These are phyloP conservation scores for Hylia prasina DNA, from an alignment of 2,113 vertebrate species.

Conservation along the genomic window DNA sequence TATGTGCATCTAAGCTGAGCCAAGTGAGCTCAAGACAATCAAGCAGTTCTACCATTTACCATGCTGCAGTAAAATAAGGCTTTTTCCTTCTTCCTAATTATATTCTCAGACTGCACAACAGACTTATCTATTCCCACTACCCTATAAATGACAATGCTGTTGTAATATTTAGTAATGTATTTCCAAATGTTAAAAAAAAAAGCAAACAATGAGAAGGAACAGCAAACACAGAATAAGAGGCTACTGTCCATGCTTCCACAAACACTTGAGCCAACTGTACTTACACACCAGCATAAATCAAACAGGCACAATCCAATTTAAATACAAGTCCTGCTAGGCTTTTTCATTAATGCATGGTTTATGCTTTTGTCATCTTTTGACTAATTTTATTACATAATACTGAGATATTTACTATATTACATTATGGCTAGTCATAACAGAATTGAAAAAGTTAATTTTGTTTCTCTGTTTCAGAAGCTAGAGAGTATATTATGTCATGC, in stretches of 20 bases:
- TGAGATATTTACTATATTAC: constrained; percentile 14
- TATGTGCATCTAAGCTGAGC: not conserved
- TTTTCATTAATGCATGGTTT: constrained; percentile 46
- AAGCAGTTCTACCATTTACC: not conserved
- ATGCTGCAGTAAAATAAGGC: not conserved
- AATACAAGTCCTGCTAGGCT: constrained; percentile 17
- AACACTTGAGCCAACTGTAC: not conserved
- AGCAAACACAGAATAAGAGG: not conserved
- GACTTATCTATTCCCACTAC: not conserved
- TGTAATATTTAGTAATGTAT: not conserved
- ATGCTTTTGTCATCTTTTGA: constrained; percentile 52
- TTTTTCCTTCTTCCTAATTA: not conserved
- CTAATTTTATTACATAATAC: constrained; percentile 44
- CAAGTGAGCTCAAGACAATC: not conserved
- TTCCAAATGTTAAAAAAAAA: not conserved
- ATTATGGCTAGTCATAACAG: constrained; percentile 27
- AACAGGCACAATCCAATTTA: constrained; percentile 43
- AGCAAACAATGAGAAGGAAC: not conserved
- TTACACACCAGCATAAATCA: constrained; percentile 36
- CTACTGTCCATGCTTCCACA: not conserved
- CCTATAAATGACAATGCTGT: not conserved
- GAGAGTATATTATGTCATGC: not conserved
- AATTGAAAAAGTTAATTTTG: constrained; percentile 33
- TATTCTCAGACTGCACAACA: not conserved
- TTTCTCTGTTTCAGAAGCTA: not conserved